Base-by-base conservation (phyloP, 2,113 vertebrate genomes). In the Ornithorhynchus anatinus region DNA sequence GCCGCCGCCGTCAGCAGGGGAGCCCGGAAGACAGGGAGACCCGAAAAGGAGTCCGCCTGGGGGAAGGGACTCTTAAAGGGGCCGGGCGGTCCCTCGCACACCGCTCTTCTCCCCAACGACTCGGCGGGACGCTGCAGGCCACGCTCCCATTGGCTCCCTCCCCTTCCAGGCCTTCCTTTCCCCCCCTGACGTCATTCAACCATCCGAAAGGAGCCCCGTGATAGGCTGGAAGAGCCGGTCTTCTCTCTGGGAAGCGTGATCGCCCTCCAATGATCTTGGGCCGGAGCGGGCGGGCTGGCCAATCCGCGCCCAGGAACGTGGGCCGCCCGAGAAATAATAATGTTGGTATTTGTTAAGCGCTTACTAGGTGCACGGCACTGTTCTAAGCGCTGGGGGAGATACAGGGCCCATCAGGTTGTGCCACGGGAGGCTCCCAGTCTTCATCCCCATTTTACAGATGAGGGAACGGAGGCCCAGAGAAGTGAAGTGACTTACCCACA, bases 141-240 rank as follows among this genome's bases (percentile, higher is more conserved):
- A 11, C 60, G 9, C 35, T 54, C 27, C 43, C 36, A 84, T 86
- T 86, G 86, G 86, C 47, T 82, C 53, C 32, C 31, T 44, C 59
- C 32, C 40, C 15, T 23, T 56, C 60, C 43, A 43, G 39, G 15
- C 6, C 29, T 43, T 76, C 57, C 48, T 2, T 84, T 88, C 84
- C 81, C 81, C 38, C 66, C 7, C 16, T 10, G 13, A 35, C 31
- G 43, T 22, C 3, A 32, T 31, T 6, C 6, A 19, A 36, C 32
- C 3, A 32, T 31, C 7, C 6, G n/a, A 36, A 52, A 14, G 57
- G 11, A 36, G 56, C 32, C 66, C 37, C 54, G 16, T 9, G 17
- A 16, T 44, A 2, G 27, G 27, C 27, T 37, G 20, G 7, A 6
- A 22, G 4, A 3, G 6, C 10, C 5, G 37, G 45, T n/a, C 31